Conservation (phyloP, 2,113 vertebrate genomes). For the Microcebus murinus region DNA sequence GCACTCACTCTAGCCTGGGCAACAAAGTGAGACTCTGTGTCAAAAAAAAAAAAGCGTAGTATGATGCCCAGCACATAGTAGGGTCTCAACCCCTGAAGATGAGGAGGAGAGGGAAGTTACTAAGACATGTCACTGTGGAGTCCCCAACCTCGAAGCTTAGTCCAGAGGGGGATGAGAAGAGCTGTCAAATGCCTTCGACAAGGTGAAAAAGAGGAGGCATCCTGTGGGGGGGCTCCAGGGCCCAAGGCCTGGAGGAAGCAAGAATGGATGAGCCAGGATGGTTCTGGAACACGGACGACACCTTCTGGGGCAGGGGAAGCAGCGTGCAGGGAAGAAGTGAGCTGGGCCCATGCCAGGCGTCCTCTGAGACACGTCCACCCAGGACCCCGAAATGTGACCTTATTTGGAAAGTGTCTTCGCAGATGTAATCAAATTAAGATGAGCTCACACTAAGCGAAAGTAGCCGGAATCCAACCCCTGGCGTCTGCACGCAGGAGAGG, state of each 20-base stretch:
- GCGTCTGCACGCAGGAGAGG: no score
- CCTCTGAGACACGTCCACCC: accelerated
- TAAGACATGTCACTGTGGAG: neutral
- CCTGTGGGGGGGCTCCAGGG: accelerated
- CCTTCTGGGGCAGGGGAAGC: accelerated
- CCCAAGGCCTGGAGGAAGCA: neutral
- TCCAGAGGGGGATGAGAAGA: neutral
- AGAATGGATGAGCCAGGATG: accelerated
- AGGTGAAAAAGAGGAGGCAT: neutral
- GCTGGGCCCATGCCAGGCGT: accelerated
- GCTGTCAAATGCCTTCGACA: accelerated
- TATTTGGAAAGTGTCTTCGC: neutral
- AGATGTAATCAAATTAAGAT: neutral
- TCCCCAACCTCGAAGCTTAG: neutral
- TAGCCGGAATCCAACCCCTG: accelerated
- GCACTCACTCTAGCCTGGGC: no score
- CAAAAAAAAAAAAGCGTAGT: no score
- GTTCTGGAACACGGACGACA: accelerated
- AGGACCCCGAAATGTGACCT: neutral
- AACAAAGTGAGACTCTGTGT: no score
- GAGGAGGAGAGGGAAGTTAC: neutral
- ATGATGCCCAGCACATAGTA: accelerated
- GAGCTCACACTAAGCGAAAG: accelerated
- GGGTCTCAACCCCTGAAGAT: accelerated
- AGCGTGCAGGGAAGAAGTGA: accelerated